These are phyloP conservation scores for Seriola dumerili DNA, from an alignment of 2,113 vertebrate genomes.

Conservation along the genomic window DNA sequence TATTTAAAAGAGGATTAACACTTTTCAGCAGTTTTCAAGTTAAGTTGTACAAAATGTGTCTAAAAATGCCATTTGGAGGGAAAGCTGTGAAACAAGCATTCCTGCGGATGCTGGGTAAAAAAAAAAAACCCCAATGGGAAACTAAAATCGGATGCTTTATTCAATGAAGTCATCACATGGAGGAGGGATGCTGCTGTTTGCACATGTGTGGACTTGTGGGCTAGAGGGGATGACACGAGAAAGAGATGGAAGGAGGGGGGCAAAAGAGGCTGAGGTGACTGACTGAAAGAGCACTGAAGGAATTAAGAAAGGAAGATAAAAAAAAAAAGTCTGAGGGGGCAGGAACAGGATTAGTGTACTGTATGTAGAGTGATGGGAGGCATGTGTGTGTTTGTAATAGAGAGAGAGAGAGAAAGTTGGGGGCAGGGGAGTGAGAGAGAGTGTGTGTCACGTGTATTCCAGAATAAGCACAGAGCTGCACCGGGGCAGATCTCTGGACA, in stretches of 20 bases:
- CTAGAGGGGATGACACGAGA: constrained; percentile 16
- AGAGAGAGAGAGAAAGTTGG: constrained; percentile 40
- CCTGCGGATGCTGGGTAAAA: background rate
- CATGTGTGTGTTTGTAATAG: constrained; percentile 25
- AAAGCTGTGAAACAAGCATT: background rate
- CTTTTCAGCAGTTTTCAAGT: background rate
- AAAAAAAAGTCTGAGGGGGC: constrained; percentile 52
- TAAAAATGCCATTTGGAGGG: background rate
- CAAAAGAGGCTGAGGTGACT: background rate
- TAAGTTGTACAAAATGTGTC: background rate
- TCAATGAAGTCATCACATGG: constrained; percentile 13
- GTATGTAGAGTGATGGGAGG: constrained; percentile 52
- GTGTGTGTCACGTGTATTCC: constrained; percentile 74
- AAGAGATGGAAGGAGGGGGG: background rate
- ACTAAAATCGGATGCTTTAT: background rate
- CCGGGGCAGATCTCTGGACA: constrained; percentile 57
- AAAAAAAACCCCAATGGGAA: background rate
- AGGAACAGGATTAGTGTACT: constrained; percentile 54
- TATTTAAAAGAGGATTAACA: constrained; percentile 27
- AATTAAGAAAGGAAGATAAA: constrained; percentile 44
- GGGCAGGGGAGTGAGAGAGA: constrained; percentile 24
- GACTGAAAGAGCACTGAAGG: constrained; percentile 26
- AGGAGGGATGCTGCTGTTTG: constrained; percentile 32
- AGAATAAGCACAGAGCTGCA: constrained; percentile 72
- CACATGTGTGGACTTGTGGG: constrained; percentile 30